Conservation (phyloP, 2,888 invertebrate species). For the Eristalis arbustorum region DNA sequence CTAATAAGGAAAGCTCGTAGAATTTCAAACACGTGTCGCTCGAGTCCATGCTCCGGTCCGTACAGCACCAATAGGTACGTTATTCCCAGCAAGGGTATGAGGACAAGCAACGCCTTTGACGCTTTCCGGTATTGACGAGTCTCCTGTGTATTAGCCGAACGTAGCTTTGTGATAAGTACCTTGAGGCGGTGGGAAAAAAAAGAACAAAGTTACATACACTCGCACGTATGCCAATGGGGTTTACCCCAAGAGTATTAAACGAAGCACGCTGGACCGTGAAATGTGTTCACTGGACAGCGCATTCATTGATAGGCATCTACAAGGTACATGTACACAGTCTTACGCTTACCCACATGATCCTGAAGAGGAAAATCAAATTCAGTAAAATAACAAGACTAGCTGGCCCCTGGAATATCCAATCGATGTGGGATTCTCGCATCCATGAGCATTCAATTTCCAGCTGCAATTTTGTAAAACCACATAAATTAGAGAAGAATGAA, state of each 20-base stretch:
- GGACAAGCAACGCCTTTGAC: conserved; percentile 92
- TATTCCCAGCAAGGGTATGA: conserved; percentile 94
- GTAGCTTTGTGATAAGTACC: conserved; percentile 95
- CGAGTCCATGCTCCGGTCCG: conserved; percentile 88
- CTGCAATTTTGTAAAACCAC: conserved; percentile 72
- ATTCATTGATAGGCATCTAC: neutral
- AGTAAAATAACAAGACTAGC: conserved; percentile 89
- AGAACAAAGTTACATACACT: neutral
- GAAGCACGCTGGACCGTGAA: conserved; percentile 2
- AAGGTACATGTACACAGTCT: neutral
- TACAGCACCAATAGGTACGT: conserved; percentile 93
- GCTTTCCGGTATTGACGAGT: conserved; percentile 95
- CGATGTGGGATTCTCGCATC: conserved; percentile 89
- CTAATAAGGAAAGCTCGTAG: conserved; percentile 91
- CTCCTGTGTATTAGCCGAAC: conserved; percentile 93
- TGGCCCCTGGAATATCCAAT: conserved; percentile 94
- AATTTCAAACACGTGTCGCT: conserved; percentile 88
- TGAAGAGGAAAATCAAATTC: conserved; percentile 90
- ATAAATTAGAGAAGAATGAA: conserved; percentile 36
- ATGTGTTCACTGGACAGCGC: conserved; percentile 15
- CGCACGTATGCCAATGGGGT: neutral
- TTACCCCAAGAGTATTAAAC: neutral
- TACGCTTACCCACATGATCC: conserved; percentile 95
- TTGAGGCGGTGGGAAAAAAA: conserved; percentile 75
- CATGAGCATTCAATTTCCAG: conserved; percentile 85